A percentile compares a stretch with the other conserved stretches of the same genome.
These are phyloP conservation scores for Saccopteryx bilineata DNA, from an alignment of 2,113 vertebrate species.

Conservation along the genomic window DNA sequence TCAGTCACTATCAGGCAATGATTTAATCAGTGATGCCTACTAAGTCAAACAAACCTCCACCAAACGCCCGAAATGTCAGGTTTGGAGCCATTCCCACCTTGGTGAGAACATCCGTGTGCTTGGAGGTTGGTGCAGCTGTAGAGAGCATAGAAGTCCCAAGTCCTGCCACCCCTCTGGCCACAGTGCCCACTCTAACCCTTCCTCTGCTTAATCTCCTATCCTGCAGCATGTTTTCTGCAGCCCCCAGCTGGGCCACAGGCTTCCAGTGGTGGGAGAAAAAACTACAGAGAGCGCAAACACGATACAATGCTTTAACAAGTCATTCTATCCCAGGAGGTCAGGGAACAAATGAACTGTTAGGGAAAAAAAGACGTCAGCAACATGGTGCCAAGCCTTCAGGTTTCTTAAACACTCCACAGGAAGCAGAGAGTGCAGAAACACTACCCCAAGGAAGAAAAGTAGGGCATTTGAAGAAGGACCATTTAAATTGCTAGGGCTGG, in stretches of 20 bases:
- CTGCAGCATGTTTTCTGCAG: not conserved
- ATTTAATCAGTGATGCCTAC: not conserved
- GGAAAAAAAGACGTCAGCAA: conserved; percentile 51
- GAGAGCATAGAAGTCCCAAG: not conserved
- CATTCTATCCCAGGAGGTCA: not conserved
- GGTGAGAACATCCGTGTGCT: not conserved
- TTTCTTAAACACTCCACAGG: not conserved
- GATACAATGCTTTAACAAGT: not conserved
- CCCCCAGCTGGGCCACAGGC: not conserved
- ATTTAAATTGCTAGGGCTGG: not conserved
- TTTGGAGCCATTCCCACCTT: not conserved
- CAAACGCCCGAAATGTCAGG: not conserved
- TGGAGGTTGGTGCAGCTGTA: not conserved
- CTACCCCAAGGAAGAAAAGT: not conserved
- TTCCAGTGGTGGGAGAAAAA: not conserved
- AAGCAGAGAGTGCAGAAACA: not conserved
- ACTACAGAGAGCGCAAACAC: not conserved
- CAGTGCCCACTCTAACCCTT: not conserved
- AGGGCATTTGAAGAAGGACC: not conserved
- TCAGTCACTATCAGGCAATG: not conserved
- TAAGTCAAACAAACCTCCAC: not conserved
- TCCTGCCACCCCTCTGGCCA: not conserved
- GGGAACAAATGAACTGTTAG: not conserved
- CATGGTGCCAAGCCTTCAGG: not conserved
- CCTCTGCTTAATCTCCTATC: not conserved